phyloP scores from a whole-genome alignment of 2,888 invertebrate genomes.

The Dasysyrphus tricinctus region DNA sequence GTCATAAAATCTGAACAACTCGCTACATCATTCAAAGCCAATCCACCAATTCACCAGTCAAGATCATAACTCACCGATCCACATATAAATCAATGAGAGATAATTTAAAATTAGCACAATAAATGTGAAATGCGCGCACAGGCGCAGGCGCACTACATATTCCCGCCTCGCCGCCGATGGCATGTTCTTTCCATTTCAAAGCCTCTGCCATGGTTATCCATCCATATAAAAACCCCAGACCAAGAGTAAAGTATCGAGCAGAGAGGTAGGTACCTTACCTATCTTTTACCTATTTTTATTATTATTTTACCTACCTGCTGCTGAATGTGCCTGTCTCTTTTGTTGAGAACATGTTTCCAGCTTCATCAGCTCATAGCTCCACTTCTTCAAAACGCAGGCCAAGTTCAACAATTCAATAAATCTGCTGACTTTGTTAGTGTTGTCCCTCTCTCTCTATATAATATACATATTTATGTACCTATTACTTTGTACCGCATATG shows the following conservation, averaged over 20 bases:
- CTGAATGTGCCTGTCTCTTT: constrained; percentile 37
- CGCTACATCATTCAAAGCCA: constrained; percentile 34
- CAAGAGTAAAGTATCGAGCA: neutral
- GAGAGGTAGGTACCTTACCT: neutral
- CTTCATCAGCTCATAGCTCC: constrained; percentile 71
- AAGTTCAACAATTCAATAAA: constrained; percentile 76
- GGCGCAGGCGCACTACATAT: constrained; percentile 14
- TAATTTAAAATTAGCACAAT: constrained; percentile 75
- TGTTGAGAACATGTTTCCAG: constrained; percentile 66
- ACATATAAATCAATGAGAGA: constrained; percentile 73
- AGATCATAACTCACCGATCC: constrained; percentile 73
- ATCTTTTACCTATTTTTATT: neutral
- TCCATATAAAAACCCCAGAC: neutral
- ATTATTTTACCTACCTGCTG: constrained; percentile 35
- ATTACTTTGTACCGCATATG: constrained; percentile 5
- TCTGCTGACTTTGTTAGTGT: constrained; percentile 62
- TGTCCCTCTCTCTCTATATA: constrained; percentile 35
- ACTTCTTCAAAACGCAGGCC: constrained; percentile 67
- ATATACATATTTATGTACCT: neutral
- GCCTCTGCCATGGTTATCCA: constrained; percentile 13
- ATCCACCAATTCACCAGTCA: constrained; percentile 43
- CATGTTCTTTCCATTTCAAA: constrained; percentile 36
- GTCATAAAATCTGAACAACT: constrained; percentile 52
- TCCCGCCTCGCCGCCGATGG: constrained; percentile 35
- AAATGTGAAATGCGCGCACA: constrained; percentile 71